Conservation (phyloP, 2,113 vertebrate genomes). For the Planiliza haematocheilus region DNA sequence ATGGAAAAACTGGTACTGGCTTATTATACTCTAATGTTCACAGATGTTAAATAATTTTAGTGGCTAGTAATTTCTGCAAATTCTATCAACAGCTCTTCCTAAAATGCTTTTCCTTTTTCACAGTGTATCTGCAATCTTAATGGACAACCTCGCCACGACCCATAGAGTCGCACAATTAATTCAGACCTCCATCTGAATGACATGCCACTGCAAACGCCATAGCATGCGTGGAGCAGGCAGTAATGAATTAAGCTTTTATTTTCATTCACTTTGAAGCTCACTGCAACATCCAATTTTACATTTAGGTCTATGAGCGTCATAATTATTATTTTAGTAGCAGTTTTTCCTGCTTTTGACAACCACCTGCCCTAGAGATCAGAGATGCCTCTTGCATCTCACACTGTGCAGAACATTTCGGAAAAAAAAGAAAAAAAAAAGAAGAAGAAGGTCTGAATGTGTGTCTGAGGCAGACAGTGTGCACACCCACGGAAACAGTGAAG, state of each 20-base stretch:
- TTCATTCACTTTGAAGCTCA: slow-evolving; percentile 34
- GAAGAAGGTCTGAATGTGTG: slow-evolving; percentile 28
- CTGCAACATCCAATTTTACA: slow-evolving; percentile 8
- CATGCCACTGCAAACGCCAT: slow-evolving; percentile 3
- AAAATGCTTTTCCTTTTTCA: neutral
- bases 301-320: slow-evolving; percentile 26
- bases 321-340: slow-evolving; percentile 18
- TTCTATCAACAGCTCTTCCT: neutral
- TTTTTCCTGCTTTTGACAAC: slow-evolving; percentile 21
- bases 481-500: slow-evolving; percentile 37
- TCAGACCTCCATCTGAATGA: slow-evolving; percentile 23
- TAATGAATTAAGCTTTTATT: slow-evolving; percentile 26
- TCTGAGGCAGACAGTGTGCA: slow-evolving; percentile 5
- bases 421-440: no score
- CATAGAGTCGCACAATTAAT: slow-evolving; percentile 22
- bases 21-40: neutral
- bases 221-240: neutral
- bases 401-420: slow-evolving; percentile 27
- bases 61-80: neutral
- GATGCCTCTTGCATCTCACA: slow-evolving; percentile 17
- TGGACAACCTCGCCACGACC: neutral
- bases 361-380: slow-evolving; percentile 34
- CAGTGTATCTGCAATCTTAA: neutral
- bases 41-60: neutral
- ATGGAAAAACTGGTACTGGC: neutral